phyloP scores from a whole-genome alignment of 2,888 invertebrate genomes.

The Drosophila histrio region DNA sequence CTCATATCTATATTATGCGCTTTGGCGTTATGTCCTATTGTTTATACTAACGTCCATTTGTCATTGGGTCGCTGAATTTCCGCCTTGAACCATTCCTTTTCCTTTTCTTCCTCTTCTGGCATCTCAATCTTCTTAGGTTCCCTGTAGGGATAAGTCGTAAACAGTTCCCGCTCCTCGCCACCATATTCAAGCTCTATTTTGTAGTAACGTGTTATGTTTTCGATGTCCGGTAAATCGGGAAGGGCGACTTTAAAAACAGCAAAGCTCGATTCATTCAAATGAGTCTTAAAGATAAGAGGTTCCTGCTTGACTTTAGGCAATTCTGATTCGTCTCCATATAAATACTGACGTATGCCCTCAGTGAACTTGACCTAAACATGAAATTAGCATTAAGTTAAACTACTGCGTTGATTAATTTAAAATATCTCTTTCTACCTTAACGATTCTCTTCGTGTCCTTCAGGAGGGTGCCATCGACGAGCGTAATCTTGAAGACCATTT shows the following conservation, averaged over 20 bases:
- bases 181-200: constrained; percentile 61
- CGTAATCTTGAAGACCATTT: constrained; percentile 90
- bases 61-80: constrained; percentile 50
- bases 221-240: constrained; percentile 84
- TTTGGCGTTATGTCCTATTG: too few species aligned
- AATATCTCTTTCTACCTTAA: constrained; percentile 80
- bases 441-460: constrained; percentile 86
- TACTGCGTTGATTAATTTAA: too few species aligned
- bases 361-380: constrained; percentile 57
- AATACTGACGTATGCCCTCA: constrained; percentile 57
- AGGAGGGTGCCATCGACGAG: constrained; percentile 89
- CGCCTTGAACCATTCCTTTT: constrained; percentile 67
- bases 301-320: constrained; percentile 82
- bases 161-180: constrained; percentile 67
- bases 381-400: neutral
- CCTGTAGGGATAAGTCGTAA: constrained; percentile 68
- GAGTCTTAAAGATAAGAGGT: constrained; percentile 77
- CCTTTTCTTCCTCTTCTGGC: constrained; percentile 42
- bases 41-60: constrained; percentile 56
- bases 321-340: constrained; percentile 36
- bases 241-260: constrained; percentile 87
- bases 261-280: constrained; percentile 88
- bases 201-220: constrained; percentile 65
- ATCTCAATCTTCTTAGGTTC: constrained; percentile 66
- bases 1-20: too few species aligned